Percentiles rank a stretch among this genome's conserved stretches.
Conservation (phyloP, 2,888 invertebrate species). For the Drosophila anomalipes region DNA sequence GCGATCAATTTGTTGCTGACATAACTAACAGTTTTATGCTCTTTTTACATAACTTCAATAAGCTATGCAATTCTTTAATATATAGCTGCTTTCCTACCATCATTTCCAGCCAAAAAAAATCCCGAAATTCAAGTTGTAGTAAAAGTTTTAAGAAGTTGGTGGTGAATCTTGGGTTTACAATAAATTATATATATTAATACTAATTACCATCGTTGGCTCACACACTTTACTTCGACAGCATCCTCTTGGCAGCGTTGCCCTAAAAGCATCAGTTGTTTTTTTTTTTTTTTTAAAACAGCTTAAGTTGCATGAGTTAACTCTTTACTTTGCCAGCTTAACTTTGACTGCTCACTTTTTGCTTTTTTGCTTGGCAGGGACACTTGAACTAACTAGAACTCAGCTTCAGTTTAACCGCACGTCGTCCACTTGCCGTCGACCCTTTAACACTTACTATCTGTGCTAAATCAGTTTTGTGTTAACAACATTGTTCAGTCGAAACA, state of each 20-base stretch:
- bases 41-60: not conserved
- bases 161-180: not conserved
- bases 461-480: not conserved
- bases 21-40: not conserved
- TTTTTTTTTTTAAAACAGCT: not conserved
- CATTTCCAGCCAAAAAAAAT: not conserved
- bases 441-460: not conserved
- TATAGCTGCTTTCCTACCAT: not conserved
- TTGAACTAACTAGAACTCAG: not conserved
- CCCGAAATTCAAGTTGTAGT: not conserved
- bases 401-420: not conserved
- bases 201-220: not conserved
- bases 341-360: constrained; percentile 9
- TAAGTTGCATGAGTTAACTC: not conserved
- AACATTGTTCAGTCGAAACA: not conserved
- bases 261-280: not conserved
- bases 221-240: not conserved
- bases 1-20: constrained; percentile 1
- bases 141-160: not conserved
- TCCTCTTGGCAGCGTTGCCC: not conserved
- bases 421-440: not conserved
- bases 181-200: not conserved
- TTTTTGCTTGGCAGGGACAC: not conserved
- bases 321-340: not conserved
- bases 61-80: not conserved